Base-by-base conservation (phyloP, 2,888 invertebrate species). In the Drosophila incognita region DNA sequence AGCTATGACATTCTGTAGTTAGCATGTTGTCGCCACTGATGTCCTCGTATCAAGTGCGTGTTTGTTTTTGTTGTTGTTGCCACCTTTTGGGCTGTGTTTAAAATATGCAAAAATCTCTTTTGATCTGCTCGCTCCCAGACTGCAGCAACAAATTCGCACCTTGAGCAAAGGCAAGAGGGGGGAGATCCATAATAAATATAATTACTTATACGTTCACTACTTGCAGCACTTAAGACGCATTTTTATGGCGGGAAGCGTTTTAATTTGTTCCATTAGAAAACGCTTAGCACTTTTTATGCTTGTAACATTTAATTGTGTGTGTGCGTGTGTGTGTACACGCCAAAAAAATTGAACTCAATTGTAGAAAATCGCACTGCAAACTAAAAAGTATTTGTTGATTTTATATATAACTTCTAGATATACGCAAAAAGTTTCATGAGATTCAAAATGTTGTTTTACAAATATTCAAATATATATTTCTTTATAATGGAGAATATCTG, bases 251-350 rank as follows among this genome's bases (percentile, higher is more conserved):
- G 56, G 54, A 69, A 69, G 67, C 38, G 62, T 56, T 82, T 89
- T 87, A 87, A 89, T 87, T 82, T 85, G 76, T 68, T 63, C 78
- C 87, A 87, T 89, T 89, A 87, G 83, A 89, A 85, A 82, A 57
- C 78, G 81, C 76, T 87, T 88, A 77, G 73, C 83, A 64, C 62
- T 58, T 60, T 65, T 58, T 67, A 68, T 72, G 60, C 49, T 64
- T 51, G 60, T 64, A 62, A 64, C 59, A 74, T 79, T 76, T 64
- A 79, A 74, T 70, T 63, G 40, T 46, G 21, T 59, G 29, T 29
- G 63, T 62, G 31, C 27, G 21, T 31, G 15, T 36, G 21, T 42
- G 5, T 11, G 11, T 40, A 21, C 21, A 42, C 11, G 42, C 21
- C 5, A 21, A 11, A 21, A 21, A 42, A 2, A 42, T 21, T 42